A percentile compares a stretch with the other conserved stretches of the same genome.
Evolutionary conservation across 2,888 invertebrate genomes (phyloP).

Genomic region (Dioctria rufipes): DNA sequence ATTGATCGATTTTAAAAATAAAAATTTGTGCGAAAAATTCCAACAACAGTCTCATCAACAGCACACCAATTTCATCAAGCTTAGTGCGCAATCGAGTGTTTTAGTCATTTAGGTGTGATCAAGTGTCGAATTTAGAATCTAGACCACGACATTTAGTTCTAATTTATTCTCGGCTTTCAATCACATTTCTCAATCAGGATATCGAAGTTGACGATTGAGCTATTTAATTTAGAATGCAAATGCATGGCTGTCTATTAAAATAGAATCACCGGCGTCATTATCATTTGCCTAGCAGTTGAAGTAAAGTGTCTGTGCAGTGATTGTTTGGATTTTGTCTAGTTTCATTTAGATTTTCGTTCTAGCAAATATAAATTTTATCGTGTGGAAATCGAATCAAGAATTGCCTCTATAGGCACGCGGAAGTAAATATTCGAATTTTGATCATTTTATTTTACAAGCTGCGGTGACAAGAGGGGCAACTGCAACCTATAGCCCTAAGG

Average conservation of each 20-base stretch:
- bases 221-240: conserved; percentile 42
- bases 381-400: conserved; percentile 54
- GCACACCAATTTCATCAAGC: not conserved
- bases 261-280: conserved; percentile 43
- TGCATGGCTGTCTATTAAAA: conserved; percentile 37
- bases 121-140: conserved; percentile 56
- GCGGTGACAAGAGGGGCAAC: conserved; percentile 28
- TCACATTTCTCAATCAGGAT: conserved; percentile 57
- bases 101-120: conserved; percentile 47
- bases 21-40: conserved; percentile 40
- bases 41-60: conserved; percentile 11
- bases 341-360: conserved; percentile 26
- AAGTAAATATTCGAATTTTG: conserved; percentile 51
- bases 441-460: conserved; percentile 34
- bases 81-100: conserved; percentile 19
- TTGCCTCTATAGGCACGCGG: conserved; percentile 54
- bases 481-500: conserved; percentile 21
- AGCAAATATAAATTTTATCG: conserved; percentile 46
- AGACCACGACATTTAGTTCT: conserved; percentile 58
- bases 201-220: conserved; percentile 51
- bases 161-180: conserved; percentile 55
- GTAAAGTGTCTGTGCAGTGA: conserved; percentile 49
- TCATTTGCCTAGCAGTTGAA: conserved; percentile 39
- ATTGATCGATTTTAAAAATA: conserved; percentile 39
- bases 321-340: conserved; percentile 46